Base-by-base conservation (phyloP, 2,888 invertebrate genomes). In the Drosophila mimetica region DNA sequence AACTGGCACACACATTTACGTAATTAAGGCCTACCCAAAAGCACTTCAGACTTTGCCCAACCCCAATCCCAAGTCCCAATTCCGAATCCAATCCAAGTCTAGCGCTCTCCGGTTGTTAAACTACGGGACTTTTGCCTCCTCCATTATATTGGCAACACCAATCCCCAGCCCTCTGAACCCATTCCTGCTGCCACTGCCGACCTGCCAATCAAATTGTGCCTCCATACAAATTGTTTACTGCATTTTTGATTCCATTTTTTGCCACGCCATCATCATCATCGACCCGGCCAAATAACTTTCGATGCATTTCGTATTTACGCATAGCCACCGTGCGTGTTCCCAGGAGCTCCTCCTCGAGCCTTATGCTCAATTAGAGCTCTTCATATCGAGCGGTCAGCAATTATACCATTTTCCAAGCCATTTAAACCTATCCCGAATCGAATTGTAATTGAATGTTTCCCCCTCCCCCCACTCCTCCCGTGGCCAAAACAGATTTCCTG, bases 21-120 rank as follows among this genome's bases (percentile, higher is more conserved):
- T 83, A 83, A 83, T 88, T 88, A 88, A 88, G 88, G 88, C 71
- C 86, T 86, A 73, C 88, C 86, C 88, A 80, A 88, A 83, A 83
- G 88, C 75, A 83, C 82, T 83, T 83, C 82, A 83, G 88, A 83
- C 82, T 83, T 85, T 58, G 52, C 59, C 71, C 76, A 63, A 46
- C 37, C 64, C 22, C 58, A 32, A 41, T 6, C 32, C 42, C 42
- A 36, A 46, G 55, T 57, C 46, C 64, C 69, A 55, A 67, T 65
- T 61, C 66, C 34, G 46, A 70, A 36, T 48, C 58, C 41, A 54
- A 41, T 41, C 34, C 63, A 64, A 41, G 48, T 53, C 36, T 46
- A 37, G 47, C 30, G 41, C 36, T 72, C 74, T 63, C 48, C 61
- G 61, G 34, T 50, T 67, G 71, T 70, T 67, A 51, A 71, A 63